phyloP scores from a whole-genome alignment of 1,140 invertebrate genomes.

The Pogonomyrmex californicus region DNA sequence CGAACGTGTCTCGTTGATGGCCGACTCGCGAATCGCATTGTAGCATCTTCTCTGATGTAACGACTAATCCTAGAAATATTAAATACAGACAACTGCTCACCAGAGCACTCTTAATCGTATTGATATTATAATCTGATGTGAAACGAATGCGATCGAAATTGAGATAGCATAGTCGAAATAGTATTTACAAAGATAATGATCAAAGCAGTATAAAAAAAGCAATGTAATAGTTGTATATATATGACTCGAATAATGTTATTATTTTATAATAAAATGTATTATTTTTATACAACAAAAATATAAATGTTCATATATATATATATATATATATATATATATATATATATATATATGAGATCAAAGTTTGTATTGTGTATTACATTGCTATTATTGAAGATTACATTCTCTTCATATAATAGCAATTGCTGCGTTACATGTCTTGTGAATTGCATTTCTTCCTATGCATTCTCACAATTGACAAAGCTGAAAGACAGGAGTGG shows the following conservation, averaged over 20 bases:
- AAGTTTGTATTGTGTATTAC: neutral
- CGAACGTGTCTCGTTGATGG: slow-evolving; percentile 59
- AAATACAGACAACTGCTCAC: neutral
- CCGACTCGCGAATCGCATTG: slow-evolving; percentile 51
- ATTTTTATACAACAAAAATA: neutral
- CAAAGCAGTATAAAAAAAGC: neutral
- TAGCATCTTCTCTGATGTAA: neutral
- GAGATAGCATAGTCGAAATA: neutral
- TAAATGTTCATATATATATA: neutral
- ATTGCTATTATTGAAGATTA: neutral
- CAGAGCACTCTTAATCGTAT: neutral
- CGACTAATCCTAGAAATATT: neutral
- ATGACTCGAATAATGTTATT: neutral
- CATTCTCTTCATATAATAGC: neutral
- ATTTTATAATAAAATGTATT: neutral
- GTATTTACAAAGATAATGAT: neutral
- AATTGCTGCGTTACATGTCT: neutral
- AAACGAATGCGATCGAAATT: neutral
- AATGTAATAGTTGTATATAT: neutral
- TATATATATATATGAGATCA: neutral
- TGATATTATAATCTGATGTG: neutral
- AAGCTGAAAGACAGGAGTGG: slow-evolving; percentile 47
- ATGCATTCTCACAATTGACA: neutral
- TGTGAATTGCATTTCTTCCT: neutral
- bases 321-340: neutral